phyloP scores from a whole-genome alignment of 2,888 invertebrate genomes.

The Holacanthella duospinosa region DNA sequence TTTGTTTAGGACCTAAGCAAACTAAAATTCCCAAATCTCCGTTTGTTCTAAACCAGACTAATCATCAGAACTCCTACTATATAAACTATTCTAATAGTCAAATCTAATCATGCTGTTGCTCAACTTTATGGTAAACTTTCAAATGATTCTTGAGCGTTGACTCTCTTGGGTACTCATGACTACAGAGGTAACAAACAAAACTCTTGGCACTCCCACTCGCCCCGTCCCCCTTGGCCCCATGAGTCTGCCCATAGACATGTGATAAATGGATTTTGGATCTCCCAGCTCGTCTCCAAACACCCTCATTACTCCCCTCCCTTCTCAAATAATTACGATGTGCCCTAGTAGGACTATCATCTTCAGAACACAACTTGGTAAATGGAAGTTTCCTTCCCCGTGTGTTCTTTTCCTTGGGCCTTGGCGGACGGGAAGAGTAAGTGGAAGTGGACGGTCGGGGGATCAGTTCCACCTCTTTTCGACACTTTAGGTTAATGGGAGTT shows the following conservation, averaged over 20 bases:
- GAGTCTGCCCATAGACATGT: not conserved
- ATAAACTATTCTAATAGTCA: no score
- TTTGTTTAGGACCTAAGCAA: no score
- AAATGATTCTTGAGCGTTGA: slow-evolving; percentile 36
- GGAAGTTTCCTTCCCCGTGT: no score
- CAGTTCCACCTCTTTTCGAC: not conserved
- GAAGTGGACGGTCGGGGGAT: no score
- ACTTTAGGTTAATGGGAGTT: not conserved
- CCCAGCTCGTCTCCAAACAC: not conserved
- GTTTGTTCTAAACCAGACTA: no score
- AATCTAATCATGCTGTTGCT: slow-evolving; percentile 8
- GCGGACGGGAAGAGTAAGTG: no score
- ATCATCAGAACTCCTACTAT: no score
- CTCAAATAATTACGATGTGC: no score
- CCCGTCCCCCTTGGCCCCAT: not conserved
- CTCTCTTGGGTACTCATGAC: slow-evolving; percentile 37
- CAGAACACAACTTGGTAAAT: no score
- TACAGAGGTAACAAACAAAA: slow-evolving; percentile 35
- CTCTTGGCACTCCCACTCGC: not conserved
- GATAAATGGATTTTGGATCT: not conserved
- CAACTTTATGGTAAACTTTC: slow-evolving; percentile 37
- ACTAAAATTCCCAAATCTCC: no score
- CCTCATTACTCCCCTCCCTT: not conserved
- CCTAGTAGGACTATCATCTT: no score
- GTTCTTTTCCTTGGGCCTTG: no score